phyloP scores from a whole-genome alignment of 2,113 vertebrate genomes.

The Plectropomus leopardus region DNA sequence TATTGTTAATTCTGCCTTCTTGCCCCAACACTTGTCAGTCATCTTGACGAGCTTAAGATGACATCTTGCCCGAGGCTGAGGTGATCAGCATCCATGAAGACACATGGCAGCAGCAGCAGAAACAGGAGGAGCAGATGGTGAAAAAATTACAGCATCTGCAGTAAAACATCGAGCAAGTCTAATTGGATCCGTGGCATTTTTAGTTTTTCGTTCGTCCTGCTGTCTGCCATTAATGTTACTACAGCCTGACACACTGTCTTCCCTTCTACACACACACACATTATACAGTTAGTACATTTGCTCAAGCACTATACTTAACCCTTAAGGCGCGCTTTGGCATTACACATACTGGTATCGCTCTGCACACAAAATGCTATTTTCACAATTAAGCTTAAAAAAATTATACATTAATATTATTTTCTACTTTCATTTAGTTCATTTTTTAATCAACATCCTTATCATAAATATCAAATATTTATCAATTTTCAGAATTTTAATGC shows the following conservation, averaged over 20 bases:
- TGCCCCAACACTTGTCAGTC: slow-evolving; percentile 26
- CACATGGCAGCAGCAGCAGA: not conserved
- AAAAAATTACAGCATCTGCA: slow-evolving; percentile 8
- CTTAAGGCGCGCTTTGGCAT: too few species aligned
- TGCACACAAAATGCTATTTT: too few species aligned
- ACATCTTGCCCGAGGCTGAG: slow-evolving; percentile 13
- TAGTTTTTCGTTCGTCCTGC: not conserved
- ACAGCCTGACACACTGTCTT: not conserved
- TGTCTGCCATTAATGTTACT: not conserved
- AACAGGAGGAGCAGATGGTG: slow-evolving; percentile 23
- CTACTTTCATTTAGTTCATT: too few species aligned
- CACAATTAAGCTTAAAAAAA: too few species aligned
- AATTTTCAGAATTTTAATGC: too few species aligned
- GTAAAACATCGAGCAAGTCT: not conserved
- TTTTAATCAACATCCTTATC: too few species aligned
- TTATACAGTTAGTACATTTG: not conserved
- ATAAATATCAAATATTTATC: too few species aligned
- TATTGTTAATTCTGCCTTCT: slow-evolving; percentile 18
- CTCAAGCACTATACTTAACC: too few species aligned
- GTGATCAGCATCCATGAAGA: slow-evolving; percentile 20
- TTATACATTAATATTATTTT: too few species aligned
- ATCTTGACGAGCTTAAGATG: slow-evolving; percentile 12
- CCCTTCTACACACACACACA: not conserved
- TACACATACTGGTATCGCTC: too few species aligned
- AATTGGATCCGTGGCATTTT: not conserved